These are phyloP conservation scores for Poeciliopsis presidionis DNA, from an alignment of 2,797 vertebrate genomes.

Conservation along the genomic window DNA sequence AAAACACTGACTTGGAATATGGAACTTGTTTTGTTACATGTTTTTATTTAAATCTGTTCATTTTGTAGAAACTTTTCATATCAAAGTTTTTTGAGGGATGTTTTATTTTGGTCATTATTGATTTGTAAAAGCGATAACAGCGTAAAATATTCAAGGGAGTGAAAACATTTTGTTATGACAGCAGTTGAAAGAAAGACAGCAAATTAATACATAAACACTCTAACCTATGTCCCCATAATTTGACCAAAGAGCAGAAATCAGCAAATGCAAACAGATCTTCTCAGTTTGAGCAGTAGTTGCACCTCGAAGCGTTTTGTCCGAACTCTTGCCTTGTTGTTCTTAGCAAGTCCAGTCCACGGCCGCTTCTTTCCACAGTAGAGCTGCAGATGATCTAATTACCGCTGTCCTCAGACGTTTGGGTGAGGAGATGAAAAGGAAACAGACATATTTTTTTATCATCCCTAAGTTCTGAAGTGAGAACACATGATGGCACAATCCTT, in stretches of 20 bases:
- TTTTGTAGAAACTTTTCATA: too few species aligned
- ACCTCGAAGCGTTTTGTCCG: conserved; percentile 63
- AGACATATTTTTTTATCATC: conserved; percentile 70
- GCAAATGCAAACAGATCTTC: conserved; percentile 44
- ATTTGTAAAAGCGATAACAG: too few species aligned
- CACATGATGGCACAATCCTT: conserved; percentile 65
- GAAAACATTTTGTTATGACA: too few species aligned
- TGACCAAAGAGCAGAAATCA: conserved; percentile 33
- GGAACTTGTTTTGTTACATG: too few species aligned
- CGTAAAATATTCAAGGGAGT: too few species aligned
- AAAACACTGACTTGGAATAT: too few species aligned
- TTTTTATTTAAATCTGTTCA: too few species aligned
- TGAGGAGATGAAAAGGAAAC: conserved; percentile 67
- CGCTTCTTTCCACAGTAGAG: conserved; percentile 61
- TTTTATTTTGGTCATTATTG: too few species aligned
- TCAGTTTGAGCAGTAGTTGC: conserved; percentile 43
- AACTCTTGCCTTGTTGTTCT: conserved; percentile 29
- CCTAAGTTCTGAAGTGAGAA: conserved; percentile 75
- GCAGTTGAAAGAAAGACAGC: not conserved
- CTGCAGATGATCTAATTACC: conserved; percentile 73
- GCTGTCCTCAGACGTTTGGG: conserved; percentile 66
- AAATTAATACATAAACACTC: not conserved
- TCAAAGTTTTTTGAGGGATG: too few species aligned
- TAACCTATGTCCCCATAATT: not conserved
- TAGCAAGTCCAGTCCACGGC: conserved; percentile 64